phyloP scores from a whole-genome alignment of 2,888 invertebrate species.

The Candidula unifasciata region DNA sequence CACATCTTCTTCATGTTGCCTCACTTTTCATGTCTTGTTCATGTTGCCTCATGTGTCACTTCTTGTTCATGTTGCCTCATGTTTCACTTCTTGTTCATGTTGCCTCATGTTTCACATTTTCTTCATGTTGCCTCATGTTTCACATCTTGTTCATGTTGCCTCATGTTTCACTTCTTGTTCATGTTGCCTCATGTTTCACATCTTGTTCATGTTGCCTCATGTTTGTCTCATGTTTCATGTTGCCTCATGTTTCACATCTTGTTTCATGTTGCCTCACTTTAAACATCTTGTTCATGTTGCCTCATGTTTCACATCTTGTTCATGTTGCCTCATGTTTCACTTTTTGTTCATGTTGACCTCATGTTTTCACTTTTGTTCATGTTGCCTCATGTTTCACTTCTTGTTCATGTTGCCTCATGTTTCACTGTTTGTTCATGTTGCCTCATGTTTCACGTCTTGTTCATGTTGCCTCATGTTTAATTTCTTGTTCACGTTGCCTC shows the following conservation, averaged over 20 bases:
- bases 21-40: too few relatives aligned
- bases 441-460: too few relatives aligned
- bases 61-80: background rate
- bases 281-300: background rate
- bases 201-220: background rate
- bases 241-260: background rate
- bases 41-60: background rate
- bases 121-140: background rate
- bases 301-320: background rate
- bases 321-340: too few relatives aligned
- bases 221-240: background rate
- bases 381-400: too few relatives aligned
- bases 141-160: background rate
- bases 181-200: background rate
- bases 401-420: too few relatives aligned
- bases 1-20: too few relatives aligned
- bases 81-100: background rate
- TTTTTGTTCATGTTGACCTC: too few relatives aligned
- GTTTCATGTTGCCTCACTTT: background rate
- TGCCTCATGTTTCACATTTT: background rate
- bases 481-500: too few relatives aligned
- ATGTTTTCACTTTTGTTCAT: too few relatives aligned
- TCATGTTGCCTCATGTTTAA: too few relatives aligned
- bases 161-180: background rate
- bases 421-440: too few relatives aligned